A percentile compares a stretch with the other conserved stretches of the same genome.
Conservation (phyloP, 2,797 vertebrate species). For the Ctenopoma kingsleyae region DNA sequence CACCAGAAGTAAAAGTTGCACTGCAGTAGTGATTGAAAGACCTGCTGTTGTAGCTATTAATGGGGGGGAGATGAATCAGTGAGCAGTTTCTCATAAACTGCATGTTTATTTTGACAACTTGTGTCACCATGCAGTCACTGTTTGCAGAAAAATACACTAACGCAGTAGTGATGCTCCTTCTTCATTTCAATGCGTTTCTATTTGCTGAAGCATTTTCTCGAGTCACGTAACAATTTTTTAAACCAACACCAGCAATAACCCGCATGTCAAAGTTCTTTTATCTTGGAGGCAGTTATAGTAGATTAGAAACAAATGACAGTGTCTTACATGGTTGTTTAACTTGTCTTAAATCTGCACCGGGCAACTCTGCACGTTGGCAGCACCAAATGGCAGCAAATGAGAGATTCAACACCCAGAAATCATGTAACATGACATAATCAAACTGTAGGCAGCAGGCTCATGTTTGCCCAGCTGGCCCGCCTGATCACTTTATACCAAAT, state of each 20-base stretch:
- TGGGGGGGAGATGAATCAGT: background rate
- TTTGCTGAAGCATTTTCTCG: conserved; percentile 1
- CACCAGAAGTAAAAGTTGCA: conserved; percentile 44
- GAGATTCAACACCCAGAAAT: conserved; percentile 26
- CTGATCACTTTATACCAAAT: conserved; percentile 32
- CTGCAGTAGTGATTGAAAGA: conserved; percentile 45
- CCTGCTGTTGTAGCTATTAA: conserved; percentile 13
- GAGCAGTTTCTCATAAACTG: conserved; percentile 28
- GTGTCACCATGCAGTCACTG: conserved; percentile 22
- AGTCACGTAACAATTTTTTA: conserved; percentile 3
- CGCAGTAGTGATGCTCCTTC: conserved; percentile 6
- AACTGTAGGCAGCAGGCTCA: conserved; percentile 41
- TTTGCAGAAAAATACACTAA: conserved; percentile 1
- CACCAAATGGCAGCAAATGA: conserved; percentile 32
- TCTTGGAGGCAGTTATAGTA: background rate
- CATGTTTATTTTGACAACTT: conserved; percentile 46
- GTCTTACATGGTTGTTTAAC: conserved; percentile 5
- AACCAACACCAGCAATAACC: background rate
- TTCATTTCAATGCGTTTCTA: conserved; percentile 1
- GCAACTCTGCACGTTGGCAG: conserved; percentile 16
- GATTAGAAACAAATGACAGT: conserved; percentile 16
- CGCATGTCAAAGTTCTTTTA: background rate
- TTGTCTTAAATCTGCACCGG: conserved; percentile 34
- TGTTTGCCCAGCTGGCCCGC: conserved; percentile 42
- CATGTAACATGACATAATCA: conserved; percentile 37